Percentiles rank a stretch among this genome's conserved stretches.
These are phyloP conservation scores for human (Homo sapiens) DNA, from an alignment of 2,113 vertebrate genomes.

Conservation along the genomic window DNA sequence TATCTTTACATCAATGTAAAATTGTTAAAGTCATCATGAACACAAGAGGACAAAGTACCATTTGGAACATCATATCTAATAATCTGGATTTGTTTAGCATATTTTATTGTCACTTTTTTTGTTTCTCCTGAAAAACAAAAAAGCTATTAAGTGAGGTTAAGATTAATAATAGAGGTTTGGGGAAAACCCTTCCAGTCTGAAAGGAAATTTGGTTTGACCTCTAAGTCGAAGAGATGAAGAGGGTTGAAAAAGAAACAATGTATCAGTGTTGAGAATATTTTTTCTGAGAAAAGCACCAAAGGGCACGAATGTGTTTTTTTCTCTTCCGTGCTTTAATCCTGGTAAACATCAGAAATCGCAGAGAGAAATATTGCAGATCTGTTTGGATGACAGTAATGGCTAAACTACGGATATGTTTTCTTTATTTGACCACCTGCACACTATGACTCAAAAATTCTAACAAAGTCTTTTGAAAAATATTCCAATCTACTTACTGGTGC, in stretches of 20 bases:
- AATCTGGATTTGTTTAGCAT: neutral
- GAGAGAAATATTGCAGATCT: neutral
- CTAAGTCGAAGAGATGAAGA: neutral
- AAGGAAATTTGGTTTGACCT: neutral
- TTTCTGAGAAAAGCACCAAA: neutral
- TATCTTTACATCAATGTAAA: neutral
- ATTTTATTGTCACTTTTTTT: neutral
- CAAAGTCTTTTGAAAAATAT: neutral
- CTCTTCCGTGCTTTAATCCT: neutral
- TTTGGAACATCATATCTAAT: neutral
- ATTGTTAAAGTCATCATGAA: neutral
- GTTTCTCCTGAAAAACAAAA: neutral
- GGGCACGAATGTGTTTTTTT: neutral
- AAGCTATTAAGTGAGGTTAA: neutral
- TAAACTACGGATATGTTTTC: neutral
- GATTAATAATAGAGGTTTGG: neutral
- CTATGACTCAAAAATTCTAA: slow-evolving; percentile 33
- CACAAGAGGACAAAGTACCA: neutral
- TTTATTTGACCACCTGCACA: neutral
- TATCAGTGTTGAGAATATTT: neutral
- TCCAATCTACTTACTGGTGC: neutral
- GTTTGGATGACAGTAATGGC: neutral
- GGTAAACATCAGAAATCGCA: neutral
- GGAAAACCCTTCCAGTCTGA: neutral
- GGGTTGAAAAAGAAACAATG: neutral